phyloP scores from a whole-genome alignment of 2,888 invertebrate species.

The Spodoptera exigua region DNA sequence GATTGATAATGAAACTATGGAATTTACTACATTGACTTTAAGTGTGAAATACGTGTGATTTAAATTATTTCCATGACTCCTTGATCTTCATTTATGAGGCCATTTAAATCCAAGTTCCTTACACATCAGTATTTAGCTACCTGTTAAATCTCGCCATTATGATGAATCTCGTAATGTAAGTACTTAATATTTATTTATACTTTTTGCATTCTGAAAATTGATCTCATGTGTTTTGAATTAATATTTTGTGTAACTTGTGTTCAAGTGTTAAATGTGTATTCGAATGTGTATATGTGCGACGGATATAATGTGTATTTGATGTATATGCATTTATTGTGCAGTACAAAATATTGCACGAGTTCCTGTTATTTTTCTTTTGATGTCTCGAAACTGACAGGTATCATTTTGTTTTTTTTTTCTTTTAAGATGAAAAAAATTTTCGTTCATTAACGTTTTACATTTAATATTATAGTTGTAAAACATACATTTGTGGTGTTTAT shows the following conservation, averaged over 20 bases:
- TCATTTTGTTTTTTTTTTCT: constrained; percentile 33
- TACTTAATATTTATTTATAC: constrained; percentile 64
- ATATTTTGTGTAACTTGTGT: constrained; percentile 55
- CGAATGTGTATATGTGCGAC: constrained; percentile 58
- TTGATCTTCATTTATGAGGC: constrained; percentile 60
- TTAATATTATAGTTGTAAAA: constrained; percentile 22
- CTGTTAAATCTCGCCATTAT: constrained; percentile 73
- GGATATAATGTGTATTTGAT: constrained; percentile 48
- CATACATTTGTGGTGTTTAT: constrained; percentile 28
- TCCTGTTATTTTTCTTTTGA: constrained; percentile 25
- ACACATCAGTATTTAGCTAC: constrained; percentile 74
- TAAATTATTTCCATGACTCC: constrained; percentile 52
- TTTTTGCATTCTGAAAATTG: constrained; percentile 65
- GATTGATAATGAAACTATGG: constrained; percentile 60
- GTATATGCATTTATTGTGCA: constrained; percentile 56
- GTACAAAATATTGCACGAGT: constrained; percentile 35
- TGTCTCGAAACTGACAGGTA: constrained; percentile 23
- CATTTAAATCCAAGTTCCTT: constrained; percentile 75
- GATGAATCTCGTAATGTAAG: constrained; percentile 73
- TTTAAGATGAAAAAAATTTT: constrained; percentile 20
- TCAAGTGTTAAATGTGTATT: constrained; percentile 51
- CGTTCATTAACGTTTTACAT: constrained; percentile 27
- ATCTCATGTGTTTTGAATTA: constrained; percentile 65
- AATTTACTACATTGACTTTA: constrained; percentile 60
- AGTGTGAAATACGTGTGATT: constrained; percentile 46